Evolutionary conservation across 2,113 vertebrate species (phyloP).

Genomic region (Urocolius indicus): DNA sequence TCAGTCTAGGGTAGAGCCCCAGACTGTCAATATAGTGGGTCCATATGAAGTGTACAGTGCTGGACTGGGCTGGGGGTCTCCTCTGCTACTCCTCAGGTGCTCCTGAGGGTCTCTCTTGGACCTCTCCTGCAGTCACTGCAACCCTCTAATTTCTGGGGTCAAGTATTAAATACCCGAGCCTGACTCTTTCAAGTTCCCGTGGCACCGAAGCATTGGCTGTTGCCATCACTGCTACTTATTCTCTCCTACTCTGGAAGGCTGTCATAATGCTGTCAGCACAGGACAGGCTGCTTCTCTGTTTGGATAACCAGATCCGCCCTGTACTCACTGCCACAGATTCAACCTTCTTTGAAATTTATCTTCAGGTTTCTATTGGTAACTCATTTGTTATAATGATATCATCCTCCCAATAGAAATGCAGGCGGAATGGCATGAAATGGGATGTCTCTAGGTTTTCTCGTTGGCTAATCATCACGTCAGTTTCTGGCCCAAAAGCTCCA

Average conservation of each 20-base stretch:
- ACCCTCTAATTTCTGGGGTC: accelerated
- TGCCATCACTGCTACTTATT: neutral
- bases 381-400: neutral
- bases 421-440: neutral
- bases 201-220: neutral
- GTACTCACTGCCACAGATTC: neutral
- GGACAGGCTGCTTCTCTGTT: no score
- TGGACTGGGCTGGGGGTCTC: neutral
- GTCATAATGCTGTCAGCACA: accelerated
- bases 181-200: neutral
- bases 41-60: neutral
- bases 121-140: neutral
- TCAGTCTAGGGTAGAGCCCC: neutral
- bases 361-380: neutral
- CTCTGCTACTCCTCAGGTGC: neutral
- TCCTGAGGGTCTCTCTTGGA: neutral
- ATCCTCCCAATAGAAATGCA: neutral
- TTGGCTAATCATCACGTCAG: neutral
- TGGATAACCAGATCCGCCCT: neutral
- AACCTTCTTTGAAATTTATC: neutral
- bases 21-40: neutral
- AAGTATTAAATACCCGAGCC: neutral
- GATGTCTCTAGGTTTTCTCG: neutral
- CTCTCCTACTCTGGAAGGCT: neutral
- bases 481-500: neutral